A percentile compares a stretch with the other conserved stretches of the same genome.
These are phyloP conservation scores for Penelope pileata DNA, from an alignment of 2,113 vertebrate species.

Conservation along the genomic window DNA sequence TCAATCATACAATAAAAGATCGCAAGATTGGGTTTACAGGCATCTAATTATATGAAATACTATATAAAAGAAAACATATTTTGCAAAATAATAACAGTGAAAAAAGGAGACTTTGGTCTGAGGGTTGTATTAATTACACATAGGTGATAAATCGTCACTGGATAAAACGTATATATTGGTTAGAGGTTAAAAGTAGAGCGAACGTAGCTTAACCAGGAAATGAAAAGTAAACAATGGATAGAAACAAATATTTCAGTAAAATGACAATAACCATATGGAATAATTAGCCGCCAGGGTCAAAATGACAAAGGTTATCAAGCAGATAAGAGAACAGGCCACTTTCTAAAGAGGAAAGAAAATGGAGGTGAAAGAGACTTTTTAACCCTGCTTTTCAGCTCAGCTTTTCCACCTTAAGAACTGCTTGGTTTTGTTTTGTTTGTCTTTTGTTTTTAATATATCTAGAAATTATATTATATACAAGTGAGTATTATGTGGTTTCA, in stretches of 20 bases:
- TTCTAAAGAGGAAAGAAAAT: neutral
- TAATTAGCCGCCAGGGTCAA: neutral
- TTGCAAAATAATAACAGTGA: neutral
- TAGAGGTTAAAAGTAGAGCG: neutral
- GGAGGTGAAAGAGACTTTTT: neutral
- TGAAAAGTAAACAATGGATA: neutral
- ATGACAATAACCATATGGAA: neutral
- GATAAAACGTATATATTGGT: neutral
- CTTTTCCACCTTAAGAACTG: neutral
- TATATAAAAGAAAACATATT: neutral
- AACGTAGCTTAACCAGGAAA: neutral
- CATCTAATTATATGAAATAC: neutral
- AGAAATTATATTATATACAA: neutral
- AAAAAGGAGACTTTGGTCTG: neutral
- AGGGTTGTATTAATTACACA: neutral
- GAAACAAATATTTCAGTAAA: neutral
- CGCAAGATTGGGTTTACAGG: neutral
- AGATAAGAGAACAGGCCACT: neutral
- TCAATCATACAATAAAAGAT: neutral
- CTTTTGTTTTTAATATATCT: neutral
- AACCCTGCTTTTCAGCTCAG: neutral
- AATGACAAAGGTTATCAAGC: neutral
- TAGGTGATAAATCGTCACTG: neutral
- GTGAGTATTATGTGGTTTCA: neutral
- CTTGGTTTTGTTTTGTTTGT: neutral